Evolutionary conservation across 1,140 invertebrate species (phyloP).

Genomic region (Kradibia gibbosae): DNA sequence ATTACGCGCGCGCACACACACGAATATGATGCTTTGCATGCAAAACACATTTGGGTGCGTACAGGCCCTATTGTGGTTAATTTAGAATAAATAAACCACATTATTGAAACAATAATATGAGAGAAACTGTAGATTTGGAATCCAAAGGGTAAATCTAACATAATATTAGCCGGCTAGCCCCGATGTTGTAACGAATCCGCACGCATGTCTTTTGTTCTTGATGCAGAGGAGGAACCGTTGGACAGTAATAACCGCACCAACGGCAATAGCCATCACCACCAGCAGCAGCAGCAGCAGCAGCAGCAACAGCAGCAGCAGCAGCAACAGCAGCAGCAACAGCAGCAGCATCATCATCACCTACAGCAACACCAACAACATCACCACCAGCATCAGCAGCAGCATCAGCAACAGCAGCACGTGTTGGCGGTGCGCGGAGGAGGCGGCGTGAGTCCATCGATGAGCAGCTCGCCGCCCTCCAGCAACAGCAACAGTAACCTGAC

Average conservation of each 20-base stretch:
- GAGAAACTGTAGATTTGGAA: no score
- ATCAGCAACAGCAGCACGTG: conserved; percentile 35
- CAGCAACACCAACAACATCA: conserved; percentile 8
- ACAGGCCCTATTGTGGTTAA: no score
- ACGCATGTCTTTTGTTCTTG: conserved; percentile 42
- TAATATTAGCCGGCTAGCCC: no score
- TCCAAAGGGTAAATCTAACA: no score
- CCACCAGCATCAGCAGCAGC: neutral
- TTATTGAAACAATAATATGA: no score
- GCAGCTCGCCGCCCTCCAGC: conserved; percentile 53
- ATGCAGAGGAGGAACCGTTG: conserved; percentile 69
- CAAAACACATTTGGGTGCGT: no score
- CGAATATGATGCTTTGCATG: no score
- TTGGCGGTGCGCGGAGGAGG: conserved; percentile 10
- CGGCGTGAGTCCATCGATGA: conserved; percentile 61
- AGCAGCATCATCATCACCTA: neutral
- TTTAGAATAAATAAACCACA: no score
- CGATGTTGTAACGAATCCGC: no score
- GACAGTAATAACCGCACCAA: conserved; percentile 63
- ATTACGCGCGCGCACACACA: no score
- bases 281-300: neutral
- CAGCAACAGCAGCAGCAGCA: conserved; percentile 11
- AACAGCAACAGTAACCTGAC: conserved; percentile 24
- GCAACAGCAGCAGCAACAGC: conserved; percentile 17
- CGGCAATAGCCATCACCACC: conserved; percentile 58